phyloP scores from a whole-genome alignment of 2,888 invertebrate genomes.

The Scaptomyza flava region DNA sequence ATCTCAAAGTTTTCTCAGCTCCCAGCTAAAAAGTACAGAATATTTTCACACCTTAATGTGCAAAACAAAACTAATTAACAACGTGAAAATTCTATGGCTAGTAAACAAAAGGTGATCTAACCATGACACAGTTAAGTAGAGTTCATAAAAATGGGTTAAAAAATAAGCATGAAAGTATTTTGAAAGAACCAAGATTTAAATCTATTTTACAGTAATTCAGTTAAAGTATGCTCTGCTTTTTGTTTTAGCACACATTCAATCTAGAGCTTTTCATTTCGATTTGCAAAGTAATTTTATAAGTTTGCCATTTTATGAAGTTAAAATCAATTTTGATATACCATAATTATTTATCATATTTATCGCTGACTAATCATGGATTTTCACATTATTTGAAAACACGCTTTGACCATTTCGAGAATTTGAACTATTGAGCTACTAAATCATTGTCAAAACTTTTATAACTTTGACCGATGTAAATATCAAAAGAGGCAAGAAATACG shows the following conservation, averaged over 20 bases:
- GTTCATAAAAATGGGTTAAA: constrained; percentile 8
- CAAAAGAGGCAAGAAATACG: constrained; percentile 24
- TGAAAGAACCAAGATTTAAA: neutral
- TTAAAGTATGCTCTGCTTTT: too few relatives aligned
- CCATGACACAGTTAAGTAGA: constrained; percentile 40
- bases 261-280: neutral
- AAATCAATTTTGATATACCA: neutral
- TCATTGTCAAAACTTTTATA: constrained; percentile 44
- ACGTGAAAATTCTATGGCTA: constrained; percentile 58
- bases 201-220: neutral
- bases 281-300: neutral
- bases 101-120: constrained; percentile 23
- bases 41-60: constrained; percentile 55
- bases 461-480: constrained; percentile 22
- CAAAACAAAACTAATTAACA: constrained; percentile 27
- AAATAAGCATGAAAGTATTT: neutral
- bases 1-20: constrained; percentile 24
- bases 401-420: neutral
- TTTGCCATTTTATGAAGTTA: neutral
- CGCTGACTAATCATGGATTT: neutral
- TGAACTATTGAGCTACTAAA: constrained; percentile 23
- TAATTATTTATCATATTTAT: neutral
- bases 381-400: constrained; percentile 1
- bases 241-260: neutral
- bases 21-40: constrained; percentile 26